Conservation (phyloP, 2,797 vertebrate species). For the Chrosomus eos region DNA sequence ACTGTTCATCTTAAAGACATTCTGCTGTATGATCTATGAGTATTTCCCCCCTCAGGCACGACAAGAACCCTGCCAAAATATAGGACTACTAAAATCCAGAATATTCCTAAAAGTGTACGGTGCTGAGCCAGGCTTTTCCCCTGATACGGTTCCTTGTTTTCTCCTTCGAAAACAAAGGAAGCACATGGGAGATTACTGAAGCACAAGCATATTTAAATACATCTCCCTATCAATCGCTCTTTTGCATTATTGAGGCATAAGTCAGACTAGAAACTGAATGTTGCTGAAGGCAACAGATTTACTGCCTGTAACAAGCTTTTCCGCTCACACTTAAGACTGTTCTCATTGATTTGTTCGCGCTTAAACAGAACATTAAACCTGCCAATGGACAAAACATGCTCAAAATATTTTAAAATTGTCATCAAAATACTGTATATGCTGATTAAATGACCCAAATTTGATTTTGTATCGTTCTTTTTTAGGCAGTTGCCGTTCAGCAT, state of each 20-base stretch:
- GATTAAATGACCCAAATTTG: not conserved
- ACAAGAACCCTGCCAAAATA: conserved; percentile 57
- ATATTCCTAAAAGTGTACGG: conserved; percentile 74
- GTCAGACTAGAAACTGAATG: conserved; percentile 6
- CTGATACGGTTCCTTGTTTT: conserved; percentile 26
- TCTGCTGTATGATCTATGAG: conserved; percentile 71
- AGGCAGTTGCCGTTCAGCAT: not conserved
- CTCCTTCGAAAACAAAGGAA: conserved; percentile 50
- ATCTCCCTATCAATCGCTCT: conserved; percentile 4
- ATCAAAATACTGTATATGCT: not conserved
- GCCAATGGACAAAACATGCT: not conserved
- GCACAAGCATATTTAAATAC: conserved; percentile 19
- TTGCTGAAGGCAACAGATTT: conserved; percentile 20
- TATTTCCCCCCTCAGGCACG: conserved; percentile 53
- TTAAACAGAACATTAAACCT: not conserved
- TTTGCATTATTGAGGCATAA: conserved; percentile 27
- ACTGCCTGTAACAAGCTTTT: not conserved
- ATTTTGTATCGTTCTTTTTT: not conserved
- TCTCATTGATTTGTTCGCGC: not conserved
- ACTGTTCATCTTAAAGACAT: conserved; percentile 73
- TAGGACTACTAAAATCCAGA: conserved; percentile 69
- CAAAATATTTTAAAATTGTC: not conserved
- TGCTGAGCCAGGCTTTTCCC: conserved; percentile 49
- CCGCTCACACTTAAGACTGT: too few species aligned
- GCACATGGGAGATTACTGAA: conserved; percentile 11